A percentile compares a stretch with the other conserved stretches of the same genome.
phyloP scores from a whole-genome alignment of 2,113 vertebrate species.

The Protobothrops flavoviridis region DNA sequence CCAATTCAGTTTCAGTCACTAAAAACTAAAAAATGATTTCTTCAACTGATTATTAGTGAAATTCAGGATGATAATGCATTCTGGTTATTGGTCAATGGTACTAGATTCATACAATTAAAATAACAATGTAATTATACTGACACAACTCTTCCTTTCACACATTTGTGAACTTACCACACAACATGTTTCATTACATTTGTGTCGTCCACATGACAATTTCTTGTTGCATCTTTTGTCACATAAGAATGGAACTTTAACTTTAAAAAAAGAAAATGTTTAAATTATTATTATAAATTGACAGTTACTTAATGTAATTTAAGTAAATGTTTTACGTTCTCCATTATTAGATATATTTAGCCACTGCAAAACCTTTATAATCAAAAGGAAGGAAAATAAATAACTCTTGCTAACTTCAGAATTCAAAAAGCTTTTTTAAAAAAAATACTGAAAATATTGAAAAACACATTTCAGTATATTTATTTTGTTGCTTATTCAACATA shows the following conservation, averaged over 20 bases:
- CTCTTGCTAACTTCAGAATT: not conserved
- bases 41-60: not conserved
- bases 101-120: not conserved
- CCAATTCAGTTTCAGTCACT: not conserved
- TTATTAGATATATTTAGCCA: not conserved
- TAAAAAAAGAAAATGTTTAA: constrained; percentile 28
- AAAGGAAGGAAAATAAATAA: constrained; percentile 11
- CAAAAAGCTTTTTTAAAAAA: not conserved
- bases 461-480: not conserved
- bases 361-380: not conserved
- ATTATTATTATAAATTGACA: not conserved
- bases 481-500: not conserved
- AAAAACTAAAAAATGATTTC: not conserved
- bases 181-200: constrained; percentile 94
- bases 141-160: not conserved
- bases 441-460: not conserved
- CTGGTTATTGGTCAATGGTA: not conserved
- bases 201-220: constrained; percentile 91
- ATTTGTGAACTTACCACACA: constrained; percentile 84
- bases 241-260: constrained; percentile 85
- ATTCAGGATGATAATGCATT: not conserved
- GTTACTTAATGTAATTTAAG: not conserved
- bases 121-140: not conserved
- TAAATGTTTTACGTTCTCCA: not conserved
- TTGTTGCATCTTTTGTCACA: constrained; percentile 94